Evolutionary conservation across 2,113 vertebrate species (phyloP).

Genomic region (Sprattus sprattus): DNA sequence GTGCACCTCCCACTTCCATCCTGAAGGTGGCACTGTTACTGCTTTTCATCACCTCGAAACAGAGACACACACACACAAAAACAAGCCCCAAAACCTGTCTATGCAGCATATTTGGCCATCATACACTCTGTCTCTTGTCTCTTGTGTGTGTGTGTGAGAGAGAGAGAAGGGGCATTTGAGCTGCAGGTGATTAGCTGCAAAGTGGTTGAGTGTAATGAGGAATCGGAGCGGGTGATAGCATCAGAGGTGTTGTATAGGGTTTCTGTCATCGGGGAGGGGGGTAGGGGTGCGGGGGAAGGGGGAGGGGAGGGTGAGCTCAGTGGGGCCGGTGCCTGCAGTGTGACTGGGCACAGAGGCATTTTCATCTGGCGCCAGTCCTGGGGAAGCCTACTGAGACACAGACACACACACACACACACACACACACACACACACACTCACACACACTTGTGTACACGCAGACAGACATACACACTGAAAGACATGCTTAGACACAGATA

Average conservation of each 20-base stretch:
- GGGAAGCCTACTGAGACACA: slow-evolving; percentile 75
- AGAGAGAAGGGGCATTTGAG: slow-evolving; percentile 1
- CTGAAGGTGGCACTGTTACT: slow-evolving; percentile 39
- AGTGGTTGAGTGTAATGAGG: slow-evolving; percentile 17
- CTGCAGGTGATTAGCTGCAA: neutral
- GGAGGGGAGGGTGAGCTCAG: neutral
- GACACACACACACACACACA: slow-evolving; percentile 69
- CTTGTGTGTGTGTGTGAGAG: neutral
- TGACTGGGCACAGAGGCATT: slow-evolving; percentile 58
- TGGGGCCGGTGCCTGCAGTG: slow-evolving; percentile 60
- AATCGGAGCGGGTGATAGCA: neutral
- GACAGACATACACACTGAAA: slow-evolving; percentile 2
- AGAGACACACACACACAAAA: neutral
- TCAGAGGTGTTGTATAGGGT: slow-evolving; percentile 65
- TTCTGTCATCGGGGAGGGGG: slow-evolving; percentile 65
- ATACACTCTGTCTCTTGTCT: slow-evolving; percentile 1
- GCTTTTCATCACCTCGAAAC: neutral
- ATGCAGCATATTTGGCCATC: slow-evolving; percentile 8
- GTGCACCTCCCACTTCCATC: slow-evolving; percentile 12
- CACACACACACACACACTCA: slow-evolving; percentile 53
- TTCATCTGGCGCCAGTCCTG: slow-evolving; percentile 75
- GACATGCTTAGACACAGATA: neutral
- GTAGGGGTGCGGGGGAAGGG: neutral
- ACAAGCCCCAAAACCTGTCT: neutral
- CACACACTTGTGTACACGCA: slow-evolving; percentile 29